These are phyloP conservation scores for Cottoperca gobio DNA, from an alignment of 2,797 vertebrate species.

Conservation along the genomic window DNA sequence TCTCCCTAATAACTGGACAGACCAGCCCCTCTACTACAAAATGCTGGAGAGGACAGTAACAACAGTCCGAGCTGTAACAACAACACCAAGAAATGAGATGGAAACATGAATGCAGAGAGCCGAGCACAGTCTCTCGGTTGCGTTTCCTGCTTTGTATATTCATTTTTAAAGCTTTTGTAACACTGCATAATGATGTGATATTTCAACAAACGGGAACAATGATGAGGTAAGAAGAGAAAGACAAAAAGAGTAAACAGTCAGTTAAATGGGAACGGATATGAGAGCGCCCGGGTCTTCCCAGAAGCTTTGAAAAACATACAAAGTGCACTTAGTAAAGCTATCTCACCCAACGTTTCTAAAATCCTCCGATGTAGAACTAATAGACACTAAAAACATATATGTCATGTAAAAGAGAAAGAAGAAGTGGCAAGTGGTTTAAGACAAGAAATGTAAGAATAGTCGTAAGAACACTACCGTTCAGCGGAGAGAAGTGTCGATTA, in stretches of 20 bases:
- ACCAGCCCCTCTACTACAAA: slow-evolving; percentile 61
- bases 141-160: slow-evolving; percentile 75
- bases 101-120: slow-evolving; percentile 40
- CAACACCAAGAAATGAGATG: slow-evolving; percentile 75
- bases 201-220: slow-evolving; percentile 51
- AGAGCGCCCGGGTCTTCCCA: slow-evolving; percentile 65
- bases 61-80: slow-evolving; percentile 43
- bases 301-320: slow-evolving; percentile 80
- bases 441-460: slow-evolving; percentile 55
- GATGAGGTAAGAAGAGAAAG: slow-evolving; percentile 73
- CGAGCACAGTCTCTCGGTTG: slow-evolving; percentile 48
- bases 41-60: slow-evolving; percentile 47
- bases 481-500: slow-evolving; percentile 30
- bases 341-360: slow-evolving; percentile 73
- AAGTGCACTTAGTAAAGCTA: slow-evolving; percentile 91
- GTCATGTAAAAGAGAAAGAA: slow-evolving; percentile 35
- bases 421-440: slow-evolving; percentile 65
- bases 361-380: slow-evolving; percentile 48
- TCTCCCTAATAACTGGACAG: slow-evolving; percentile 61
- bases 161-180: slow-evolving; percentile 83
- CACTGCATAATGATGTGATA: slow-evolving; percentile 85
- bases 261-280: slow-evolving; percentile 85
- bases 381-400: slow-evolving; percentile 44
- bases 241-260: slow-evolving; percentile 62
- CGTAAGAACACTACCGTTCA: slow-evolving; percentile 56